phyloP scores from a whole-genome alignment of 2,113 vertebrate species.

The Seriola quinqueradiata region DNA sequence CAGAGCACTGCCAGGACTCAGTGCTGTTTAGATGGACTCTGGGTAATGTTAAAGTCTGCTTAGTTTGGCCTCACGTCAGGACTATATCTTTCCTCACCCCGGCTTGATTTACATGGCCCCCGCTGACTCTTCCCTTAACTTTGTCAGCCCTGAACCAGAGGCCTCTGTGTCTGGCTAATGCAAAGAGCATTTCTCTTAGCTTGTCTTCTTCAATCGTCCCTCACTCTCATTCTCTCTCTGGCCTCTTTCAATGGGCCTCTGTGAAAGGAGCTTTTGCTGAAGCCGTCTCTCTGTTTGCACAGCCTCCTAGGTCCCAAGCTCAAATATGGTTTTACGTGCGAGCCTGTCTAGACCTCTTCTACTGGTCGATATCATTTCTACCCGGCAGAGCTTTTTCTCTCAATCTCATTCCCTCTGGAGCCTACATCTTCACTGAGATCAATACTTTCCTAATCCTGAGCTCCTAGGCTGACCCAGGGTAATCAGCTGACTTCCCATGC shows the following conservation, averaged over 20 bases:
- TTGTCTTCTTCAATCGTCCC: conserved; percentile 61
- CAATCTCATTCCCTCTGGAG: conserved; percentile 73
- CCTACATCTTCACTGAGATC: conserved; percentile 77
- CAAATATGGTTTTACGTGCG: conserved; percentile 74
- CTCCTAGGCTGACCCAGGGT: conserved; percentile 71
- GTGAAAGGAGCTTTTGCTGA: conserved; percentile 67
- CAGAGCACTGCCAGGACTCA: conserved; percentile 64
- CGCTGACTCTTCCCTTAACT: conserved; percentile 71
- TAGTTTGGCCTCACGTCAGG: conserved; percentile 72
- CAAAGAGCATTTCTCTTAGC: conserved; percentile 66
- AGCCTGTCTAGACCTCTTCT: conserved; percentile 60
- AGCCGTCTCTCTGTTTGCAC: conserved; percentile 74
- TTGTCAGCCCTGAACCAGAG: conserved; percentile 72
- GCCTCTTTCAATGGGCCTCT: conserved; percentile 57
- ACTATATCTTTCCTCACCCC: conserved; percentile 76
- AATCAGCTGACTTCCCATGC: conserved; percentile 81
- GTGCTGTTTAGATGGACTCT: conserved; percentile 74
- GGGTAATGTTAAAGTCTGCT: conserved; percentile 78
- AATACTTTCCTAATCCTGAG: conserved; percentile 79
- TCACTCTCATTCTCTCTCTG: conserved; percentile 53
- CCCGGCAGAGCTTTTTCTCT: conserved; percentile 69
- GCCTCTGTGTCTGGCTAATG: conserved; percentile 71
- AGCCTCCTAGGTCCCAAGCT: conserved; percentile 73
- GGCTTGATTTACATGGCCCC: conserved; percentile 79
- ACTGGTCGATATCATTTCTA: conserved; percentile 77